Percentiles rank a stretch among this genome's conserved stretches.
Conservation (phyloP, 1,140 invertebrate species). For the Drosophila santomea region DNA sequence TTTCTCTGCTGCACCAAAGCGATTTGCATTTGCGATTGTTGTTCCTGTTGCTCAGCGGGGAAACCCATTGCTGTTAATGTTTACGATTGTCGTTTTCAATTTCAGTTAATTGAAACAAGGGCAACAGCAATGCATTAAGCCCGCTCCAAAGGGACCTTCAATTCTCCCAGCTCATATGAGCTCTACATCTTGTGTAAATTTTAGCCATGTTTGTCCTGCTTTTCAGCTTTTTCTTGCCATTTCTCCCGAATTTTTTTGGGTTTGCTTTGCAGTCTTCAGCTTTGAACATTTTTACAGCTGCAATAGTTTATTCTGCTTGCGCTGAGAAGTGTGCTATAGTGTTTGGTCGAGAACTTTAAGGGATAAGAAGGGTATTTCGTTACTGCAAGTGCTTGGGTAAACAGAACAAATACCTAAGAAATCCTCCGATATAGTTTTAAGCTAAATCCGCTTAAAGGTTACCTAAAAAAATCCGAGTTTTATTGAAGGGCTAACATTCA, state of each 20-base stretch:
- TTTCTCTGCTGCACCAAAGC: constrained; percentile 55
- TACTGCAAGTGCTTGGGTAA: too few species aligned
- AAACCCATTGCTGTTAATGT: constrained; percentile 66
- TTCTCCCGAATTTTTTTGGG: constrained; percentile 2
- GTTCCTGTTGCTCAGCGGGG: constrained; percentile 20
- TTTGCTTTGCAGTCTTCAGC: constrained; percentile 15
- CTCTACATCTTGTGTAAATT: constrained; percentile 18
- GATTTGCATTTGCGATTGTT: constrained; percentile 69
- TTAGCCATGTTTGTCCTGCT: constrained; percentile 16
- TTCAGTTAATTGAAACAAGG: constrained; percentile 77
- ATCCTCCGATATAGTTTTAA: neutral
- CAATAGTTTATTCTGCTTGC: constrained; percentile 57
- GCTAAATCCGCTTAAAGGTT: neutral
- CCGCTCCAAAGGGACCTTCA: constrained; percentile 12
- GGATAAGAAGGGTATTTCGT: neutral
- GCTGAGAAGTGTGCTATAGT: constrained; percentile 35
- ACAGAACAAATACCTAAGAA: too few species aligned
- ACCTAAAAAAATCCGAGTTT: too few species aligned
- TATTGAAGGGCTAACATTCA: too few species aligned
- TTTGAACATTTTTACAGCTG: constrained; percentile 13
- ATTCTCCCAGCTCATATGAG: constrained; percentile 1
- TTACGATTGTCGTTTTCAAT: constrained; percentile 79
- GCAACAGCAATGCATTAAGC: constrained; percentile 27
- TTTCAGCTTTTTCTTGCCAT: constrained; percentile 12
- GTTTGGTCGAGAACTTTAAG: neutral